Evolutionary conservation across 1,140 invertebrate genomes (phyloP).

Genomic region (Pygmarrhopalites habei): DNA sequence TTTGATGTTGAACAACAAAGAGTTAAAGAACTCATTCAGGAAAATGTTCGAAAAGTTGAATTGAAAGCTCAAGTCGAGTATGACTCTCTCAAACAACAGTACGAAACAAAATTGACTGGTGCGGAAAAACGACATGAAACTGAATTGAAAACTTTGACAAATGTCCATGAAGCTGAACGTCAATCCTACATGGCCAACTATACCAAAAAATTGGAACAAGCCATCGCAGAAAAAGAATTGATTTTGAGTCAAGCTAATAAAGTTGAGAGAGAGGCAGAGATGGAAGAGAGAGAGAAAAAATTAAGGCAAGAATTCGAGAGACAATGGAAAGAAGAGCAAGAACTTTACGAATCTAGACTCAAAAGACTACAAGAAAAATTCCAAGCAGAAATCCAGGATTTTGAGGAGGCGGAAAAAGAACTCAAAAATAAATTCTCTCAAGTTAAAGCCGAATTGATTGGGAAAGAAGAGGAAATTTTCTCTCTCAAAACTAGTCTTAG

Average conservation of each 20-base stretch:
- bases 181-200: conserved; percentile 51
- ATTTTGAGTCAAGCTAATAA: conserved; percentile 47
- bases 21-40: conserved; percentile 25
- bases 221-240: conserved; percentile 52
- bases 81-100: conserved; percentile 27
- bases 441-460: conserved; percentile 51
- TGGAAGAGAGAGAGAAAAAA: conserved; percentile 55
- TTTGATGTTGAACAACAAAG: conserved; percentile 20
- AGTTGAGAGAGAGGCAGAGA: conserved; percentile 49
- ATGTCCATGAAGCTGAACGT: conserved; percentile 51
- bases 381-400: conserved; percentile 57
- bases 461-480: conserved; percentile 52
- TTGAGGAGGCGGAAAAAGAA: conserved; percentile 48
- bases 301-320: conserved; percentile 56
- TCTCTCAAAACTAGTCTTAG: conserved; percentile 47
- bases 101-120: conserved; percentile 24
- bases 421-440: conserved; percentile 55
- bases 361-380: conserved; percentile 63
- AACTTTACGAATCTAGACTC: conserved; percentile 54
- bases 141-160: conserved; percentile 51
- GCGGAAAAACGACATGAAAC: conserved; percentile 41
- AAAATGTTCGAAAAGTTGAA: conserved; percentile 29
- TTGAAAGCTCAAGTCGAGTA: conserved; percentile 32
- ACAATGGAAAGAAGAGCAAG: conserved; percentile 49
- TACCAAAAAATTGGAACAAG: conserved; percentile 50